These are phyloP conservation scores for Sebastes minor DNA, from an alignment of 2,797 vertebrate species.

Conservation along the genomic window DNA sequence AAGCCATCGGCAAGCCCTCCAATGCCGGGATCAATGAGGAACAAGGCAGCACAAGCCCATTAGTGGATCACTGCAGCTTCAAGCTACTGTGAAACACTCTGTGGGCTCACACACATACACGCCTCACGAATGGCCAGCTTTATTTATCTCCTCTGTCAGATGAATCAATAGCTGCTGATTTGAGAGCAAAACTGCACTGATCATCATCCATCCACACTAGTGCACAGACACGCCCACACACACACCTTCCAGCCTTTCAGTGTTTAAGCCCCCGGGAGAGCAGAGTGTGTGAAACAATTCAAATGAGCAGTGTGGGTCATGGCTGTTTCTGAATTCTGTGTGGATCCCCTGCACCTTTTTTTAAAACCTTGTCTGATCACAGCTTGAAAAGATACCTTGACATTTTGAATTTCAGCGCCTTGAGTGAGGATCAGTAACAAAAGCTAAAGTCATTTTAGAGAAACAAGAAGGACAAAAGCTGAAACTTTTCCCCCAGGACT, in stretches of 20 bases:
- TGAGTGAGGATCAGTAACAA: slow-evolving; percentile 13
- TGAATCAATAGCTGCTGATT: slow-evolving; percentile 79
- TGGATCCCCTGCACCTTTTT: background rate
- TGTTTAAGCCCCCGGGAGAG: background rate
- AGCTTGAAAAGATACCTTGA: slow-evolving; percentile 18
- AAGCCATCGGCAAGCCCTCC: slow-evolving; percentile 55
- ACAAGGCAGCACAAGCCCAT: slow-evolving; percentile 65
- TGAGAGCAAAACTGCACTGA: slow-evolving; percentile 60
- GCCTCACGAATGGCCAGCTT: slow-evolving; percentile 43
- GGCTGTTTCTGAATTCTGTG: background rate
- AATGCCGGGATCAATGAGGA: slow-evolving; percentile 70
- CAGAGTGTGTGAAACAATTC: background rate
- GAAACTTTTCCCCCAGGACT: background rate
- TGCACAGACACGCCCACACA: background rate
- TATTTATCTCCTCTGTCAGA: slow-evolving; percentile 75
- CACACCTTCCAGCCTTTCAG: background rate
- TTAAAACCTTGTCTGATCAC: slow-evolving; percentile 8
- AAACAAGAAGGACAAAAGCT: slow-evolving; percentile 12
- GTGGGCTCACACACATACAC: background rate
- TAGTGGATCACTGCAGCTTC: slow-evolving; percentile 72
- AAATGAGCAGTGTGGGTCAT: background rate
- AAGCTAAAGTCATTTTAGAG: slow-evolving; percentile 26
- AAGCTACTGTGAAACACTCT: slow-evolving; percentile 55
- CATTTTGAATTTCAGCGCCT: slow-evolving; percentile 28
- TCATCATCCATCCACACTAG: slow-evolving; percentile 41